Conservation (phyloP, 2,888 invertebrate species). For the Megastigmus dorsalis region DNA sequence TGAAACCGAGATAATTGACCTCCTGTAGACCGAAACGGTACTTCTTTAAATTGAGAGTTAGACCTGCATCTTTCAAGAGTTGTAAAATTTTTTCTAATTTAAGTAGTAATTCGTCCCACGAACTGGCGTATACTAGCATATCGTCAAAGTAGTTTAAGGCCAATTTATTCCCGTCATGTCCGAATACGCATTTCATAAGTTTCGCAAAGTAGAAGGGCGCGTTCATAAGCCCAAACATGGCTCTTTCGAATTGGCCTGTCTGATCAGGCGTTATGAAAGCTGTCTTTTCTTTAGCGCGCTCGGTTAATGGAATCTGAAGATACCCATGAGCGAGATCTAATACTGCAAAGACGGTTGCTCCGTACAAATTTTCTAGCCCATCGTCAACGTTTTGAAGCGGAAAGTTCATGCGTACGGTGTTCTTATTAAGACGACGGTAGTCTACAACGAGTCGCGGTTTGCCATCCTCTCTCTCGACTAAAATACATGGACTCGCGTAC, state of each 20-base stretch:
- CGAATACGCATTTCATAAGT: not conserved
- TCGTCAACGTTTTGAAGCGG: constrained; percentile 6
- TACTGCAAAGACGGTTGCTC: constrained; percentile 40
- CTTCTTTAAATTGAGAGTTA: constrained; percentile 62
- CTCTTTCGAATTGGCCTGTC: constrained; percentile 61
- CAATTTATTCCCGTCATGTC: not conserved
- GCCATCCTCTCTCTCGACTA: constrained; percentile 8
- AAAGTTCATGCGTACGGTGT: constrained; percentile 5
- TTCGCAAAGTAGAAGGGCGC: constrained; percentile 56
- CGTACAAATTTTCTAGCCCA: constrained; percentile 49
- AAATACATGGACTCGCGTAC: constrained; percentile 9
- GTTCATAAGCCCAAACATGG: constrained; percentile 65
- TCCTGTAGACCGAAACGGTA: constrained; percentile 57
- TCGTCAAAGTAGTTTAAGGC: constrained; percentile 24
- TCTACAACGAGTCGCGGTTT: constrained; percentile 2
- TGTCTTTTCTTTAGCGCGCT: constrained; percentile 50
- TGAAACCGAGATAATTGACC: constrained; percentile 62
- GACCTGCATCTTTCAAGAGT: constrained; percentile 52
- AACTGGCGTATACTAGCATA: constrained; percentile 6
- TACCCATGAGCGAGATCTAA: not conserved
- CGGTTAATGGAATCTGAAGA: not conserved
- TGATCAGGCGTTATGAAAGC: constrained; percentile 66
- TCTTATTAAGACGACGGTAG: not conserved
- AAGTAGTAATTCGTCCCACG: constrained; percentile 56
- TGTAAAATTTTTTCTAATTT: constrained; percentile 57